Evolutionary conservation across 2,888 invertebrate species (phyloP).

Genomic region (Pristionchus entomophagus): DNA sequence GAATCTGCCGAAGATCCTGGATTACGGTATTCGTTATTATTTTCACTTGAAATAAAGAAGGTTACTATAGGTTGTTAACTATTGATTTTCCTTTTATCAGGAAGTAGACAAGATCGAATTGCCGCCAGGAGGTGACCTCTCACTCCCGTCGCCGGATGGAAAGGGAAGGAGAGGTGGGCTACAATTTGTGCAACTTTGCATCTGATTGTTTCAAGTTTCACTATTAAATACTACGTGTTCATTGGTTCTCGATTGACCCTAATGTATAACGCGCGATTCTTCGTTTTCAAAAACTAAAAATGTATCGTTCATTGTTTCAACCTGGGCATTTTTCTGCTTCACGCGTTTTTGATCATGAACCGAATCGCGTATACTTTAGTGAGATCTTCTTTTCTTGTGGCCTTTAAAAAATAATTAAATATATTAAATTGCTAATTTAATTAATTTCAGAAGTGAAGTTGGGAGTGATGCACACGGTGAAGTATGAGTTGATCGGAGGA

Average conservation of each 20-base stretch:
- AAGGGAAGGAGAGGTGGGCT: slow-evolving; percentile 33
- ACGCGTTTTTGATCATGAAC: neutral
- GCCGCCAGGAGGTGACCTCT: slow-evolving; percentile 46
- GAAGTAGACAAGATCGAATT: slow-evolving; percentile 62
- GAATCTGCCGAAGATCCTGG: neutral
- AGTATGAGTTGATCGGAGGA: slow-evolving; percentile 48
- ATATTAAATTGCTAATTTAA: neutral
- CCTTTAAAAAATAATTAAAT: slow-evolving; percentile 44
- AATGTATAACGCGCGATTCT: neutral
- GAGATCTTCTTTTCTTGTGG: neutral
- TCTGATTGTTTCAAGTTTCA: too few species aligned
- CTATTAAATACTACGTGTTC: too few species aligned
- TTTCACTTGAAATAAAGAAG: neutral
- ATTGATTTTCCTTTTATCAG: slow-evolving; percentile 46
- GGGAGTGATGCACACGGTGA: slow-evolving; percentile 63
- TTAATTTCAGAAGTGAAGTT: slow-evolving; percentile 37
- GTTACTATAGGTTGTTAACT: neutral
- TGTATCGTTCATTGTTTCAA: neutral
- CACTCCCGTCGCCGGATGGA: slow-evolving; percentile 50
- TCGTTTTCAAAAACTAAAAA: neutral
- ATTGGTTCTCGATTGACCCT: too few species aligned
- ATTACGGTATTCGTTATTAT: too few species aligned
- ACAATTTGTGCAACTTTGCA: neutral
- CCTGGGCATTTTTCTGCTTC: neutral
- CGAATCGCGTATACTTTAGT: neutral